Evolutionary conservation across 2,113 vertebrate genomes (phyloP).

Genomic region (Oreochromis tanganicae): DNA sequence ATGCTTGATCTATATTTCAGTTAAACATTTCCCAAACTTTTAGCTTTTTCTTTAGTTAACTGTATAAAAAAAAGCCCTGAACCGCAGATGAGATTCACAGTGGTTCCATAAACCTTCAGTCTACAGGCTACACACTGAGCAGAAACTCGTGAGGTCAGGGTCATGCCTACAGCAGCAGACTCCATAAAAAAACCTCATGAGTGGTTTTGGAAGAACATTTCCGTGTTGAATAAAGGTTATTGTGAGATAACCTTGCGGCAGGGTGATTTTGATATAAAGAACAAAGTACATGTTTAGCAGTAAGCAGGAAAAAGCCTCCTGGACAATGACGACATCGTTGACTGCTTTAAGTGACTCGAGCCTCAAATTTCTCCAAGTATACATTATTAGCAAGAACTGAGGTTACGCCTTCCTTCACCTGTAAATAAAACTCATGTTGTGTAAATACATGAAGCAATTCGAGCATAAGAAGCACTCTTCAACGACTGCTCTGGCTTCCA

Average conservation of each 20-base stretch:
- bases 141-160: neutral
- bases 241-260: neutral
- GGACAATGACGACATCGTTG: too few species aligned
- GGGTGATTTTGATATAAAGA: neutral
- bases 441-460: neutral
- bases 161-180: neutral
- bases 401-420: neutral
- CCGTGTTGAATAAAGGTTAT: neutral
- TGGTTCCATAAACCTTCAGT: neutral
- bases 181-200: neutral
- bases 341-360: neutral
- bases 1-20: neutral
- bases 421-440: neutral
- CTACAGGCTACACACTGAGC: neutral
- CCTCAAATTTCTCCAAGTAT: neutral
- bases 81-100: neutral
- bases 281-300: neutral
- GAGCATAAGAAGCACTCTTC: neutral
- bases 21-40: neutral
- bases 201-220: neutral
- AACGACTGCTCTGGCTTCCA: neutral
- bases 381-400: neutral
- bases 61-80: neutral
- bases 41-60: neutral
- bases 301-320: neutral